These are phyloP conservation scores for Abramis brama DNA, from an alignment of 2,113 vertebrate genomes.

Conservation along the genomic window DNA sequence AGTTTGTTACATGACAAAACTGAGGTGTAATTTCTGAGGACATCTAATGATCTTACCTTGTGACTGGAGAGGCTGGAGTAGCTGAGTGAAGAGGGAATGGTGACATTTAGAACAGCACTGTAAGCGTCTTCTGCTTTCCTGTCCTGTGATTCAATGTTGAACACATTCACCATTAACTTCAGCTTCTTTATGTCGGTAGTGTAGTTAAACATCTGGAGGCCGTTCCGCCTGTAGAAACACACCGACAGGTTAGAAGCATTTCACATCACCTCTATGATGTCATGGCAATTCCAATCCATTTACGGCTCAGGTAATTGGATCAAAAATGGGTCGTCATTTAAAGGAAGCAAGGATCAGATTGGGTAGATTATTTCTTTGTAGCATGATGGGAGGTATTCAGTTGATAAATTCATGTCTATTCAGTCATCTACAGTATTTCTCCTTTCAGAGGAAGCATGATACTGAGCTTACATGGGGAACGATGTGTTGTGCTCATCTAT, in stretches of 20 bases:
- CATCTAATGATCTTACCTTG: constrained; percentile 52
- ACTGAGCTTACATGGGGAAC: constrained; percentile 70
- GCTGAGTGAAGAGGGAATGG: constrained; percentile 72
- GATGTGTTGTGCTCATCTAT: constrained; percentile 71
- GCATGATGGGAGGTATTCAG: background rate
- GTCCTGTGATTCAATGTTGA: constrained; percentile 67
- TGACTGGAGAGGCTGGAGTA: constrained; percentile 80
- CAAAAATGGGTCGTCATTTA: background rate
- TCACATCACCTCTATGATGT: background rate
- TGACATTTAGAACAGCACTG: constrained; percentile 80
- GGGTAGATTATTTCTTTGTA: background rate
- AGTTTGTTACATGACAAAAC: background rate
- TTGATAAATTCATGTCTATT: background rate
- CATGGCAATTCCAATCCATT: background rate
- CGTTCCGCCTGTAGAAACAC: constrained; percentile 64
- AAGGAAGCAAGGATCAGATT: background rate
- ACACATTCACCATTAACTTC: constrained; percentile 81
- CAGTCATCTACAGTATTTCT: constrained; percentile 10
- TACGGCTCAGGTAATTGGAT: background rate
- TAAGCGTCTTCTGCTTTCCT: constrained; percentile 87
- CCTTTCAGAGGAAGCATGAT: background rate
- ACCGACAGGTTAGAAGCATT: background rate
- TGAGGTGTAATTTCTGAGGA: background rate
- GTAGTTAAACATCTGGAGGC: constrained; percentile 78
- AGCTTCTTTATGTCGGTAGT: constrained; percentile 74